phyloP scores from a whole-genome alignment of 2,113 vertebrate genomes.

The Amazona vittata region DNA sequence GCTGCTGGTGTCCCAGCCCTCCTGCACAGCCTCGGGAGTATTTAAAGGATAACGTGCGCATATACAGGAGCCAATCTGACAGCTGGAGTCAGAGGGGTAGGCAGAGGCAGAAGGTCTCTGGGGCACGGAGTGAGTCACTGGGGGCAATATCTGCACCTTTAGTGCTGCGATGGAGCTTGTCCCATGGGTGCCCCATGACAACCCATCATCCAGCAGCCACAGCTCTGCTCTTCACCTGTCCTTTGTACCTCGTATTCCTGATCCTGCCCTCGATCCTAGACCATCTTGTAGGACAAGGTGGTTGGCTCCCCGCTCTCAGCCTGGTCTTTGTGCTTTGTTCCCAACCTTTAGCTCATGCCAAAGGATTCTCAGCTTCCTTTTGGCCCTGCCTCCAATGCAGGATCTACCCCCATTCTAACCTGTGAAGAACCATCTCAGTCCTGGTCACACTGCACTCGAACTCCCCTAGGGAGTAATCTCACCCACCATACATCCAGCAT shows the following conservation, averaged over 20 bases:
- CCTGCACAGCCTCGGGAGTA: background rate
- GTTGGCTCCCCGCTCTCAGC: background rate
- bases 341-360: background rate
- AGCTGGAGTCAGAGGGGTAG: background rate
- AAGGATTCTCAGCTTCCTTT: background rate
- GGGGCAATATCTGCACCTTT: background rate
- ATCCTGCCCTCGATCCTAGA: background rate
- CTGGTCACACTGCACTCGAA: background rate
- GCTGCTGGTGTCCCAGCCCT: background rate
- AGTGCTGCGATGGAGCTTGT: background rate
- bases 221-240: background rate
- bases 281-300: fast-evolving
- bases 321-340: background rate
- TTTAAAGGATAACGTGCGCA: background rate
- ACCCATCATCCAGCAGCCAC: background rate
- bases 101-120: background rate
- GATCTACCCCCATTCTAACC: background rate
- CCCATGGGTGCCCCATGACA: fast-evolving
- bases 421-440: background rate
- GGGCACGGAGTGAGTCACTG: background rate
- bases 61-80: background rate
- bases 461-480: background rate
- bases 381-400: background rate
- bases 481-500: fast-evolving
- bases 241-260: fast-evolving